phyloP scores from a whole-genome alignment of 2,888 invertebrate species.

The Drosophila neonasuta region DNA sequence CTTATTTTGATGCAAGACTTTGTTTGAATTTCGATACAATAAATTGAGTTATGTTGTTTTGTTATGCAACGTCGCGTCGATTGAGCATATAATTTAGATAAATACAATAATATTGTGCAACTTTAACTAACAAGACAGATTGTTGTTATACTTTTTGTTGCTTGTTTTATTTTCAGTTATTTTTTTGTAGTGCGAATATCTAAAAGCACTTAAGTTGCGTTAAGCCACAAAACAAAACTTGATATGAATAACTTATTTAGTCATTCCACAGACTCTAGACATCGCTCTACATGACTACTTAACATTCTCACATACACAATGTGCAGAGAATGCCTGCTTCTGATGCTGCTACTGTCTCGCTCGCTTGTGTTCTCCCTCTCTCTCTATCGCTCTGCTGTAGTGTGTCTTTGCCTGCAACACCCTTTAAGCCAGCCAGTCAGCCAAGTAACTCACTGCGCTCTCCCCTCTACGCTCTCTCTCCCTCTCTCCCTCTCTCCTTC shows the following conservation, averaged over 20 bases:
- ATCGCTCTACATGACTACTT: slow-evolving; percentile 52
- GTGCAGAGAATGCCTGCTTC: slow-evolving; percentile 15
- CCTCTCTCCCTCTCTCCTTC: background rate
- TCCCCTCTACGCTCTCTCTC: background rate
- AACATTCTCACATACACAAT: slow-evolving; percentile 49
- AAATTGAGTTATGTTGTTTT: slow-evolving; percentile 4
- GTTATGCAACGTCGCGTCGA: slow-evolving; percentile 5
- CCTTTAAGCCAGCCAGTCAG: slow-evolving; percentile 47
- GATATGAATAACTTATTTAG: slow-evolving; percentile 62
- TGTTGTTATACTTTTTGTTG: background rate
- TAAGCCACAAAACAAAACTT: slow-evolving; percentile 58
- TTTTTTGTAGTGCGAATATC: slow-evolving; percentile 23
- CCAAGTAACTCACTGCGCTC: slow-evolving; percentile 31
- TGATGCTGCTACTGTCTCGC: background rate
- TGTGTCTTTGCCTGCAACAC: slow-evolving; percentile 5
- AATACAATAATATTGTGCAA: slow-evolving; percentile 12
- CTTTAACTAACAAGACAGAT: slow-evolving; percentile 5
- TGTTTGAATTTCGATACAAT: background rate
- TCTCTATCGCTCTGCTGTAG: background rate
- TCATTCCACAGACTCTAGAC: slow-evolving; percentile 41
- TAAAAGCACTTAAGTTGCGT: slow-evolving; percentile 54
- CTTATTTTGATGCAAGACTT: background rate
- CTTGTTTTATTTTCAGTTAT: background rate
- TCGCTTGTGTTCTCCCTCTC: background rate
- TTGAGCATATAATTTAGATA: slow-evolving; percentile 16